Base-by-base conservation (phyloP, 1,140 invertebrate genomes). In the Venustaconcha ellipsiformis region DNA sequence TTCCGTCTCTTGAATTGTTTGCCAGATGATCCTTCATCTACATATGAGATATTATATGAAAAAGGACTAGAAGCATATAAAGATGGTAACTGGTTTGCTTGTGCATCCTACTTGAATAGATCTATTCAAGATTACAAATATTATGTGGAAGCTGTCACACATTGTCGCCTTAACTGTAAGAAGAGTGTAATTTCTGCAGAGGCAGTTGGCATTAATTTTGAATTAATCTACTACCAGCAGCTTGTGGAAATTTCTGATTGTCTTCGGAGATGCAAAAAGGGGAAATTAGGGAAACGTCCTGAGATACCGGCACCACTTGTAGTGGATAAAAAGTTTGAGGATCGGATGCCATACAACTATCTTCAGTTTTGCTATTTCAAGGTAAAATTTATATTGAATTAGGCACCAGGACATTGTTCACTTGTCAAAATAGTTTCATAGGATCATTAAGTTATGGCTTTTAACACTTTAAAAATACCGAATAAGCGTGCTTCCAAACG, bases 121-220 rank as follows among this genome's bases (percentile, higher is more conserved):
- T 70, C 75, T 6, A 67, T 77, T 56, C 48, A 72, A 23, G 75
- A 77, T 77, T 77, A 68, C 68, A 63, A 77, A 37, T 68, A 57
- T 62, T 67, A 57, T 26, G 67, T 62, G 23, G 68, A 67, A 55
- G 48, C 64, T n/a, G 37, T 77, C 6, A 72, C 72, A 4, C 69
- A 77, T 55, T 77, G 75, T 68, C 59, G 75, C 60, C 30, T 77
- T n/a, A 72, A 77, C 23, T 77, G 75, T 60, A 62, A 72, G n/a
- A 37, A 60, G 59, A 71, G 26, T 66, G n/a, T n/a, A 18, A 15
- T 48, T 48, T 48, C 26, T 15, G 64, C 58, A 12, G 5, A 18
- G 12, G 13, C 14, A 60, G 14, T 18, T 15, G 20, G 20, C 37
- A 23, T 57, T 17, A 18, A 37, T 62, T 11, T 8, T 0, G 12